Evolutionary conservation across 2,888 invertebrate species (phyloP).

Genomic region (Cryptophagus acutangulus): DNA sequence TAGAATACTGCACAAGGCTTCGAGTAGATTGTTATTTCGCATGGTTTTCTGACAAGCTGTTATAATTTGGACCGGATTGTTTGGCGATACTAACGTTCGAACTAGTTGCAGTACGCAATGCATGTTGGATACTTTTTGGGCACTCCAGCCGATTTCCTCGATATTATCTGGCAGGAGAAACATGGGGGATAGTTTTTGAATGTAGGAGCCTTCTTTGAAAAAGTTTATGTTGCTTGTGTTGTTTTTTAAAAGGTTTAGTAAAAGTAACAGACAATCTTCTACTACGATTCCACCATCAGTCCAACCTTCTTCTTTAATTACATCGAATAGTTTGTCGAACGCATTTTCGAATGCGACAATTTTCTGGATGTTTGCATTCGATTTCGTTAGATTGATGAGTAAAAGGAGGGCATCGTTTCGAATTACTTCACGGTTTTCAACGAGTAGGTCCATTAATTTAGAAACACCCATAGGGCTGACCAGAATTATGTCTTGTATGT

Average conservation of each 20-base stretch:
- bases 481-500: constrained; percentile 81
- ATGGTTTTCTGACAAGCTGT: constrained; percentile 83
- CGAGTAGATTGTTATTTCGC: constrained; percentile 76
- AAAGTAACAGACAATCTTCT: constrained; percentile 90
- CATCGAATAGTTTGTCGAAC: constrained; percentile 91
- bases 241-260: constrained; percentile 88
- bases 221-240: constrained; percentile 98
- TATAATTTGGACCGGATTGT: constrained; percentile 78
- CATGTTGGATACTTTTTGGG: constrained; percentile 92
- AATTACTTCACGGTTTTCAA: constrained; percentile 91
- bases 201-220: constrained; percentile 96
- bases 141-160: constrained; percentile 78
- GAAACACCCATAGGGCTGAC: constrained; percentile 96
- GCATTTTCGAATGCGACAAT: constrained; percentile 99
- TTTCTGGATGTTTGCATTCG: constrained; percentile 96
- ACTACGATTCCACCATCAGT: constrained; percentile 96
- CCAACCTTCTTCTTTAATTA: constrained; percentile 67
- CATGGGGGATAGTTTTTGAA: constrained; percentile 85
- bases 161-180: constrained; percentile 70
- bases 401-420: constrained; percentile 90
- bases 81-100: constrained; percentile 87
- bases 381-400: constrained; percentile 86
- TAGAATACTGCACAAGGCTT: constrained; percentile 79
- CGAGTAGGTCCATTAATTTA: constrained; percentile 92
- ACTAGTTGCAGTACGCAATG: constrained; percentile 88